phyloP scores from a whole-genome alignment of 37 sponge, comb jelly and placozoan genomes.

The Petrosia ficiformis region DNA sequence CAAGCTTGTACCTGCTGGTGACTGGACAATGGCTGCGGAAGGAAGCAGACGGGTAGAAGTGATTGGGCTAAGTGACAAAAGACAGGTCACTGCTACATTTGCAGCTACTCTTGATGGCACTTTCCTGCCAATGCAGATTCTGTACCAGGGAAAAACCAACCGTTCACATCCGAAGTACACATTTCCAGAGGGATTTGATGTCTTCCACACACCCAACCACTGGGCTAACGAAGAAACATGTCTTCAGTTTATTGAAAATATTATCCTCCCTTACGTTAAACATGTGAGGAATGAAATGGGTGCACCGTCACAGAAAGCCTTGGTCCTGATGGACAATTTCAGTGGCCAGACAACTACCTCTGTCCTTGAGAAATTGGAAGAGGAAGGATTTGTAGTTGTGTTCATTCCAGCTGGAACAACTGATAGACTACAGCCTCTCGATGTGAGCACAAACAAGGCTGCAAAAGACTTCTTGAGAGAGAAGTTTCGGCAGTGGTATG shows the following conservation, averaged over 20 bases:
- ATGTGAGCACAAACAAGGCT: constrained; percentile 23
- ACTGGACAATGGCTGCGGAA: constrained; percentile 3
- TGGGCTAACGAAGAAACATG: constrained; percentile 25
- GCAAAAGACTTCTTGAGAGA: constrained; percentile 19
- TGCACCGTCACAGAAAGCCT: constrained; percentile 13
- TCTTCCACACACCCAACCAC: constrained; percentile 13
- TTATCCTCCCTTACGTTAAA: constrained; percentile 13
- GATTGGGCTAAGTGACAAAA: constrained; percentile 17
- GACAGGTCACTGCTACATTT: constrained; percentile 34
- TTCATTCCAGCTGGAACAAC: constrained; percentile 21
- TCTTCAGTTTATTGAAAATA: constrained; percentile 11
- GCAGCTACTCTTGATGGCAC: constrained; percentile 23
- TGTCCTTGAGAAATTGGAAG: not conserved
- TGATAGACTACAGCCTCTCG: constrained; percentile 9
- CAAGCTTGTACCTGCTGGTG: not conserved
- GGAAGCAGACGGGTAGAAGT: constrained; percentile 14
- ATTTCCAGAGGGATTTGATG: not conserved
- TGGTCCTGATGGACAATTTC: constrained; percentile 11
- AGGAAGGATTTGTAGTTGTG: constrained; percentile 13
- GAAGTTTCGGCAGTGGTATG: constrained; percentile 19
- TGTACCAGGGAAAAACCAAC: constrained; percentile 31
- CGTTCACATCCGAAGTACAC: constrained; percentile 5
- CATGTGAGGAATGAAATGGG: not conserved
- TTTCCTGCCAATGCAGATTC: constrained; percentile 29
- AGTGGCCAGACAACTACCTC: constrained; percentile 21